Conservation (phyloP, 2,113 vertebrate species). For the Lepus americanus region DNA sequence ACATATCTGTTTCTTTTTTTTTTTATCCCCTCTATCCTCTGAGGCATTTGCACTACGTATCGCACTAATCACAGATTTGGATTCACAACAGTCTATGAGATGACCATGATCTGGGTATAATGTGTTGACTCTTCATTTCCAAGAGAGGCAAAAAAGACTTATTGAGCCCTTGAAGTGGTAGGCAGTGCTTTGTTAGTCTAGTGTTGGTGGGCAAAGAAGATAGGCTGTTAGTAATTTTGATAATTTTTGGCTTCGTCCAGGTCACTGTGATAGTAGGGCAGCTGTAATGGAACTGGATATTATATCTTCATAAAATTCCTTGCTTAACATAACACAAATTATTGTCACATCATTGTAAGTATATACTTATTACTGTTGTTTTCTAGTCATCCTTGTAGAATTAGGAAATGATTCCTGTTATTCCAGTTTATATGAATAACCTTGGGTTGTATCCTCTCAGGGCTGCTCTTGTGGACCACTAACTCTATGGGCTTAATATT, state of each 20-base stretch:
- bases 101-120: not conserved
- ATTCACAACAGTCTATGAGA: not conserved
- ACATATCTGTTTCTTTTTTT: not conserved
- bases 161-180: not conserved
- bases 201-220: not conserved
- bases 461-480: not conserved
- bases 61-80: not conserved
- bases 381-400: not conserved
- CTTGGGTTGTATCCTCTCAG: not conserved
- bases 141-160: not conserved
- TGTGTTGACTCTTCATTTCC: not conserved
- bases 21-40: not conserved
- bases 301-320: slow-evolving; percentile 8
- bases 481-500: not conserved
- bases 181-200: not conserved
- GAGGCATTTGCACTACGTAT: not conserved
- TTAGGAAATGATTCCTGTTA: not conserved
- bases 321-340: not conserved
- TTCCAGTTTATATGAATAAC: not conserved
- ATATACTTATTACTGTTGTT: not conserved
- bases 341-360: not conserved
- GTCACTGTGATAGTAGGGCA: not conserved
- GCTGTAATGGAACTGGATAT: not conserved
- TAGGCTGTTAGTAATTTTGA: not conserved
- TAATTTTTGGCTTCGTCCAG: not conserved